Base-by-base conservation (phyloP, 2,113 vertebrate genomes). In the Calcarius ornatus region DNA sequence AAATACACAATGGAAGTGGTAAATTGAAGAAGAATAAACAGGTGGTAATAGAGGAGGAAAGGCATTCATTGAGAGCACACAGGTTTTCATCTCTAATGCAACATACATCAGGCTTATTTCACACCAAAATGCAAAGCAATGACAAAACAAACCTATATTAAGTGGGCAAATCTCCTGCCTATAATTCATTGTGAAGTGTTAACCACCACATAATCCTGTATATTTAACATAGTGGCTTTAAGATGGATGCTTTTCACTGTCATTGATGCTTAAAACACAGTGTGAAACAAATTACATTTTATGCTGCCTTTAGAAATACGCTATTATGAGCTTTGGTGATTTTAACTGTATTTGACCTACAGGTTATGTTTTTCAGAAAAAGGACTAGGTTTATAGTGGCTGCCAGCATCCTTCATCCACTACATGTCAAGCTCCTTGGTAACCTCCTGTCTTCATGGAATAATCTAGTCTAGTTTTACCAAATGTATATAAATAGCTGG, bases 11-110 rank as follows among this genome's bases (percentile, higher is more conserved):
- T 87, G 71, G 93, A 92, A 90, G 81, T 40, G 54, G 69, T 54
- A 97, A 95, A 94, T 68, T 88, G 93, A 94, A 89, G 86, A 91
- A 77, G 91, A 95, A 90, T 86, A 92, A 97, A 75, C 73, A 88
- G 70, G 66, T 66, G 35, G 68, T 81, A 94, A 94, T 56, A 69
- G 86, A 93, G 47, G 54, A 96, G 59, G 63, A 73, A 66, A 53
- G 31, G 65, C 15, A 5, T 77, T 95, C 59, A 80, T 27, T 2
- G 50, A 86, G 71, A 87, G 28, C 42, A 84, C 59, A 54, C 17
- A 84, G 53, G 31, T 35, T 95, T 96, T 92, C 77, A 65, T 88
- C 71, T 72, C 47, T 78, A 84, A 81, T 51, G 82, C 64, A 92
- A 72, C 23, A 56, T 54, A 51, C 71, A 70, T 95, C 79, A 57